Conservation (phyloP, 1,140 invertebrate genomes). For the Zaprionus kolodkinae region DNA sequence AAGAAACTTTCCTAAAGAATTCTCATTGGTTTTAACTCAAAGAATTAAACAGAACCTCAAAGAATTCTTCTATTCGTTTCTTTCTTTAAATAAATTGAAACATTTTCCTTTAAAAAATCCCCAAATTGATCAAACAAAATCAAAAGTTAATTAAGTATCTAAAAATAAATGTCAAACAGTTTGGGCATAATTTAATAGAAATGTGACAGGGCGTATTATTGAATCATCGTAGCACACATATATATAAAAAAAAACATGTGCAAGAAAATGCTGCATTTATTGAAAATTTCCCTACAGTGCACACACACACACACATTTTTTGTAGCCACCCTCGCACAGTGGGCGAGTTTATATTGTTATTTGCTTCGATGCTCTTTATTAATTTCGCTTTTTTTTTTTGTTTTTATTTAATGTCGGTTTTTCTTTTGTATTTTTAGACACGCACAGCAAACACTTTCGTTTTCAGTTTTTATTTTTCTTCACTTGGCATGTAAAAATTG, state of each 20-base stretch:
- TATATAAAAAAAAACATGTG: not conserved
- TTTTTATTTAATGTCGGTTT: constrained; percentile 19
- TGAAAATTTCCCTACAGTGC: not conserved
- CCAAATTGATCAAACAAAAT: constrained; percentile 3
- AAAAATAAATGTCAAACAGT: constrained; percentile 27
- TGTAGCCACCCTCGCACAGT: constrained; percentile 34
- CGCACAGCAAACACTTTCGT: constrained; percentile 57
- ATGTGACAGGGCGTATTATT: constrained; percentile 22
- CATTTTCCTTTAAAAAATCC: too few species aligned
- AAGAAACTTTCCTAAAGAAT: too few species aligned
- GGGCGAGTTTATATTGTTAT: constrained; percentile 26
- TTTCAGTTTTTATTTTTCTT: constrained; percentile 42
- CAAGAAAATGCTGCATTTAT: not conserved
- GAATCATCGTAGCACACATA: constrained; percentile 20
- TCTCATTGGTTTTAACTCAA: too few species aligned
- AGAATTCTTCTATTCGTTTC: too few species aligned
- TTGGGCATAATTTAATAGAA: constrained; percentile 22
- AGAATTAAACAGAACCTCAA: too few species aligned
- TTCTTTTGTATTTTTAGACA: constrained; percentile 64
- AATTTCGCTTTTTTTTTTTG: constrained; percentile 22
- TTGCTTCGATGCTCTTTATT: constrained; percentile 13
- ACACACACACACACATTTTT: constrained; percentile 3
- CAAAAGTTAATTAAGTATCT: constrained; percentile 1
- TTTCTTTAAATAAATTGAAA: too few species aligned
- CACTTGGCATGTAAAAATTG: constrained; percentile 57